Evolutionary conservation across 37 sponge, comb jelly and placozoan genomes (phyloP).

Genomic region (Hexactinellida sp.): DNA sequence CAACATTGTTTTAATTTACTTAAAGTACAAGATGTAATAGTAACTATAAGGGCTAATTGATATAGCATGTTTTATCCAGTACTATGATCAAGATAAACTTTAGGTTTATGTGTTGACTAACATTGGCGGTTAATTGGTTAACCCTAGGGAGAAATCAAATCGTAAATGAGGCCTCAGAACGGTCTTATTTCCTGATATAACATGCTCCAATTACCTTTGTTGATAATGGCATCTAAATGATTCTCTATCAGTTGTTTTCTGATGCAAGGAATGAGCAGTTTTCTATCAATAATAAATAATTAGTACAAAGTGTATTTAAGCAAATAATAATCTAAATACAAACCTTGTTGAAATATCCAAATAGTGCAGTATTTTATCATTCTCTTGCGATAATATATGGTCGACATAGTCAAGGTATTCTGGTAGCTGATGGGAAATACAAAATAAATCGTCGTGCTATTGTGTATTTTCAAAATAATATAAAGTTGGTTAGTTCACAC

Average conservation of each 20-base stretch:
- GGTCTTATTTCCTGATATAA: no score
- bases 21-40: no score
- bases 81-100: no score
- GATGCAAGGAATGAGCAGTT: slow-evolving; percentile 66
- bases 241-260: slow-evolving; percentile 62
- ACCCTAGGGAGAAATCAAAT: no score
- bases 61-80: no score
- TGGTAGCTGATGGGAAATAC: slow-evolving; percentile 51
- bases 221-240: slow-evolving; percentile 41
- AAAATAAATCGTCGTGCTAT: not conserved
- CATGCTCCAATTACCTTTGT: slow-evolving; percentile 52
- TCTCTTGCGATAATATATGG: slow-evolving; percentile 58
- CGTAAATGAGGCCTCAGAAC: no score
- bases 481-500: no score
- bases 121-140: no score
- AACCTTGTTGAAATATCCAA: slow-evolving; percentile 67
- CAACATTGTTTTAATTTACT: no score
- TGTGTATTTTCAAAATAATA: no score
- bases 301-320: not conserved
- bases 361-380: slow-evolving; percentile 66
- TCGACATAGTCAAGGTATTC: slow-evolving; percentile 72
- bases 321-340: not conserved
- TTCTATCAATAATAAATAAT: slow-evolving; percentile 20
- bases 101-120: no score
- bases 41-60: no score